Base-by-base conservation (phyloP, 2,888 invertebrate genomes). In the Epinotia brunnichana region DNA sequence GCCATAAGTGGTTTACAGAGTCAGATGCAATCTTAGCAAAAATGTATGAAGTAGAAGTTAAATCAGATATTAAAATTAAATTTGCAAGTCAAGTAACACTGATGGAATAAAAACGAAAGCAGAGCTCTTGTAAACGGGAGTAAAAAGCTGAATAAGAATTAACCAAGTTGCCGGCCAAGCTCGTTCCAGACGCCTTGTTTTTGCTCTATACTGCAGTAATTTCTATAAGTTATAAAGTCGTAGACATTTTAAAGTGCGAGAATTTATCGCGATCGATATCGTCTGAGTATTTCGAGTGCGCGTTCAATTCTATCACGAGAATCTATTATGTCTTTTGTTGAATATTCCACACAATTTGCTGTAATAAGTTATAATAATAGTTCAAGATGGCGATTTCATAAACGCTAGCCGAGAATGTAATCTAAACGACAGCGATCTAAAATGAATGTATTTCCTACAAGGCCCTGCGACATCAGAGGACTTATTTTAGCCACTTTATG, bases 401-500 rank as follows among this genome's bases (percentile, higher is more conserved):
- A 80, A 80, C 80, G 79, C 82, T 79, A 82, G 82, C 79, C 81
- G 77, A 80, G 75, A 79, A 80, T 80, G 77, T 78, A 78, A 79
- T 79, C 77, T 78, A 76, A 77, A 82, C 82, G 83, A 86, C 78
- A 82, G 80, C 77, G 74, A 80, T 80, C 85, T 85, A 84, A 87
- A 89, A 81, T 82, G 77, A 77, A 82, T 78, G 74, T 82, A 81
- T 83, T 90, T 90, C 87, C 87, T 87, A 85, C 81, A 83, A 72
- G 76, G 77, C 79, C 74, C 76, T 75, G 80, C 79, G 75, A 88
- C 87, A 87, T 87, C 85, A 87, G 83, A 87, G 80, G 81, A 84
- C 86, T 87, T 89, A 90, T 88, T 90, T 90, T 87, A 90, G 87
- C 83, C 84, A 85, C 85, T 90, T 88, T 87, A 89, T 87, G 85